These are phyloP conservation scores for Drosophila kambysellisi DNA, from an alignment of 2,888 invertebrate species.

Conservation along the genomic window DNA sequence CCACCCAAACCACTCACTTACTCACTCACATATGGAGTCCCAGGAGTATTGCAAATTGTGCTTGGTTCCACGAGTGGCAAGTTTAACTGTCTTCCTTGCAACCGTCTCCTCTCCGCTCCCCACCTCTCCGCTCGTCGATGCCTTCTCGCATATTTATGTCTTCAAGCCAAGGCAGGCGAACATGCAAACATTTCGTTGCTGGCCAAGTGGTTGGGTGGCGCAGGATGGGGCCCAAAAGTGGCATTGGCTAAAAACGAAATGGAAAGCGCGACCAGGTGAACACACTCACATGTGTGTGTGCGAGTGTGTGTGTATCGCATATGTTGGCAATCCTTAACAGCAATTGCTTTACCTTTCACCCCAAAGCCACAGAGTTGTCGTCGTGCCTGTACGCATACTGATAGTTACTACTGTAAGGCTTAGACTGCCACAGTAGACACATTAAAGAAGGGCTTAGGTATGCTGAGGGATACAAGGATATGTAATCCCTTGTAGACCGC, in stretches of 20 bases:
- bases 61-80: constrained; percentile 29
- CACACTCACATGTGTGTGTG: constrained; percentile 3
- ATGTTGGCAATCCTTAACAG: constrained; percentile 48
- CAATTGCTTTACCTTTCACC: constrained; percentile 12
- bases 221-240: neutral
- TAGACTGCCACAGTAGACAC: neutral
- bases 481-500: neutral
- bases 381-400: constrained; percentile 8
- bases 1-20: neutral
- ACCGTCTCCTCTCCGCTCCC: neutral
- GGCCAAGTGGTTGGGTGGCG: neutral
- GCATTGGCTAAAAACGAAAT: constrained; percentile 59
- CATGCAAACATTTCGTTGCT: constrained; percentile 62
- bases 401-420: neutral
- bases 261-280: constrained; percentile 68
- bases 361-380: constrained; percentile 14
- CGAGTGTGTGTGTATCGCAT: constrained; percentile 36
- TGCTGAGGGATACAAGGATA: neutral
- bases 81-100: constrained; percentile 21
- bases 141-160: constrained; percentile 68
- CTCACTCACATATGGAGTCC: constrained; percentile 37
- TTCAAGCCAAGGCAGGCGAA: constrained; percentile 42
- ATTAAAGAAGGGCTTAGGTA: neutral
- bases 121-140: constrained; percentile 46
- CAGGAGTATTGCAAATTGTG: constrained; percentile 69